A percentile compares a stretch with the other conserved stretches of the same genome.
Evolutionary conservation across 2,888 invertebrate genomes (phyloP).

Genomic region (Steinernema scapterisci): DNA sequence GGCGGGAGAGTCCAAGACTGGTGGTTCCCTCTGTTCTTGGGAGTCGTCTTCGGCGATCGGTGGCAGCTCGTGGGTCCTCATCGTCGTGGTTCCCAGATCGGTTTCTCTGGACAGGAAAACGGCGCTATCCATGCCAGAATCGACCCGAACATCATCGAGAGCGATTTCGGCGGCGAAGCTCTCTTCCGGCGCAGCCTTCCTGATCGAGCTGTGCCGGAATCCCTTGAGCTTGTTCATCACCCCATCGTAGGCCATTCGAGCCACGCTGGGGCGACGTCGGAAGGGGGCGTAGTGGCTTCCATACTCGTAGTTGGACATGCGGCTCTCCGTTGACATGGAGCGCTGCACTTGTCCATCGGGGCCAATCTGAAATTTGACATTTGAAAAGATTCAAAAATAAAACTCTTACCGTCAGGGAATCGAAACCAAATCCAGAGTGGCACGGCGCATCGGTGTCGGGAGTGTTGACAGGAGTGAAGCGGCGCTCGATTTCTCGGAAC

Average conservation of each 20-base stretch:
- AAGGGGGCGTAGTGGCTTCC: not conserved
- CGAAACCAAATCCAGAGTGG: not conserved
- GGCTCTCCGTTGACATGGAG: not conserved
- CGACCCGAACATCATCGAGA: not conserved
- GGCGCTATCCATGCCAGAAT: not conserved
- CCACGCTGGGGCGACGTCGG: not conserved
- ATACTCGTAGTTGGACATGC: not conserved
- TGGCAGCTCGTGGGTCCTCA: not conserved
- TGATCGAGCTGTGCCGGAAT: not conserved
- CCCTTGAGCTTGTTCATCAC: not conserved
- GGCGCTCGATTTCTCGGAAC: not conserved
- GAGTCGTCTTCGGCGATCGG: not conserved
- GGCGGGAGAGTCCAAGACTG: not conserved
- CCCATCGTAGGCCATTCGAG: not conserved
- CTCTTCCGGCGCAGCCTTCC: not conserved
- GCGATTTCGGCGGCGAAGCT: not conserved
- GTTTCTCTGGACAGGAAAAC: not conserved
- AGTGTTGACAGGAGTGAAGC: not conserved
- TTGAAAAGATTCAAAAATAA: too few species aligned
- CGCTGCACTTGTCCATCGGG: not conserved
- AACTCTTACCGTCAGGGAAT: not conserved
- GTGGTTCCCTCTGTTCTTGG: not conserved
- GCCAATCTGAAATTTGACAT: too few species aligned
- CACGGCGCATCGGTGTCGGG: not conserved
- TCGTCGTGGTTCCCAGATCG: constrained; percentile 5